Conservation (phyloP, 2,888 invertebrate genomes). For the Melanargia galathea region DNA sequence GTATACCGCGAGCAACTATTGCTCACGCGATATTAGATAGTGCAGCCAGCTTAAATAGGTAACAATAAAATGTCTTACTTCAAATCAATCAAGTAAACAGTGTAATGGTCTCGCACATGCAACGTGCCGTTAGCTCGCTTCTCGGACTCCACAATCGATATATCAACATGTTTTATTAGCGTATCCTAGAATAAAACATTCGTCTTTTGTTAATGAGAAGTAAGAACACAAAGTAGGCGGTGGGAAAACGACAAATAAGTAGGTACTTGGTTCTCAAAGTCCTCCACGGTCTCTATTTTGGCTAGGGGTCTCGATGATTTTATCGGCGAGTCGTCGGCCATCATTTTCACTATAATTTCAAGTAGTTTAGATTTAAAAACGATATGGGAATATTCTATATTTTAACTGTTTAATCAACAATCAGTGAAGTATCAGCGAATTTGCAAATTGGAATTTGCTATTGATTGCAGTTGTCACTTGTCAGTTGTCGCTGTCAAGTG, state of each 20-base stretch:
- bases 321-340: constrained; percentile 47
- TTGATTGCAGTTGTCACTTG: constrained; percentile 13
- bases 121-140: constrained; percentile 88
- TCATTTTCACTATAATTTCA: constrained; percentile 40
- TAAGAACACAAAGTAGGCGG: constrained; percentile 61
- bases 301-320: constrained; percentile 60
- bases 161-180: constrained; percentile 87
- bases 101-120: constrained; percentile 89
- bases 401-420: constrained; percentile 21
- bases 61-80: constrained; percentile 82
- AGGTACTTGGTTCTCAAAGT: constrained; percentile 69
- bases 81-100: constrained; percentile 89
- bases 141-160: constrained; percentile 89
- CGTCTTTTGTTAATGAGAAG: constrained; percentile 30
- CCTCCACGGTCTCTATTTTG: constrained; percentile 63
- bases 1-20: background rate
- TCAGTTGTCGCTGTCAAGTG: background rate
- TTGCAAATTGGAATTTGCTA: background rate
- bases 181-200: constrained; percentile 80
- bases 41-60: constrained; percentile 3
- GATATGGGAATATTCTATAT: constrained; percentile 23
- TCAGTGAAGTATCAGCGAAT: constrained; percentile 9
- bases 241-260: constrained; percentile 41
- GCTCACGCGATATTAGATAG: background rate
- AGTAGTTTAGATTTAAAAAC: constrained; percentile 16